Percentiles rank a stretch among this genome's conserved stretches.
phyloP scores from a whole-genome alignment of 2,113 vertebrate species.

The Myxocyprinus asiaticus region DNA sequence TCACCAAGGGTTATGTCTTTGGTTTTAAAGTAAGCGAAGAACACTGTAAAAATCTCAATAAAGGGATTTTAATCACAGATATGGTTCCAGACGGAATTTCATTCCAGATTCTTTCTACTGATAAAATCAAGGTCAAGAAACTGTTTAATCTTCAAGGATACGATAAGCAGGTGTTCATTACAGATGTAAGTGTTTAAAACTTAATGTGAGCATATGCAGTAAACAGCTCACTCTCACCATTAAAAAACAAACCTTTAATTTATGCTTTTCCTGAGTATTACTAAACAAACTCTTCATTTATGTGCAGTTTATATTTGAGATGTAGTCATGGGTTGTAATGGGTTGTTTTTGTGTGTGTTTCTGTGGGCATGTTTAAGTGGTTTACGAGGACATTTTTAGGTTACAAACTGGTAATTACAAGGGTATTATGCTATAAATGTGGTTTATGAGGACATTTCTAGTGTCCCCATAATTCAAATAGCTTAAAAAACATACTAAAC shows the following conservation, averaged over 20 bases:
- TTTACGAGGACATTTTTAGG: no score
- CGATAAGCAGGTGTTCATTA: neutral
- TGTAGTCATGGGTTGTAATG: no score
- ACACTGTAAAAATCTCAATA: neutral
- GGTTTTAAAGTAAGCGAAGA: neutral
- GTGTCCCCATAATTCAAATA: no score
- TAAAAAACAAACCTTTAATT: neutral
- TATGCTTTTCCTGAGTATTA: neutral
- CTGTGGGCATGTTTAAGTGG: no score
- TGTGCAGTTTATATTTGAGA: no score
- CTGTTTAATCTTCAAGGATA: neutral
- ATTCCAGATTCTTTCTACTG: neutral
- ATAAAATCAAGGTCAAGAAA: neutral
- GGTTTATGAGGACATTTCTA: no score
- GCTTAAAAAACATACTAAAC: no score
- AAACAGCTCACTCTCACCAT: neutral
- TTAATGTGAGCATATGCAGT: neutral
- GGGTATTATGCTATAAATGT: no score
- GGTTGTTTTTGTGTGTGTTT: neutral
- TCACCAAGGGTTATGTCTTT: neutral
- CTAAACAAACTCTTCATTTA: neutral
- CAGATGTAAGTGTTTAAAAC: neutral
- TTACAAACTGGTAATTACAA: no score
- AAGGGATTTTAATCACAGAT: conserved; percentile 2
- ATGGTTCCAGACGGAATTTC: neutral